phyloP scores from a whole-genome alignment of 2,797 vertebrate genomes.

The Myotis myotis region DNA sequence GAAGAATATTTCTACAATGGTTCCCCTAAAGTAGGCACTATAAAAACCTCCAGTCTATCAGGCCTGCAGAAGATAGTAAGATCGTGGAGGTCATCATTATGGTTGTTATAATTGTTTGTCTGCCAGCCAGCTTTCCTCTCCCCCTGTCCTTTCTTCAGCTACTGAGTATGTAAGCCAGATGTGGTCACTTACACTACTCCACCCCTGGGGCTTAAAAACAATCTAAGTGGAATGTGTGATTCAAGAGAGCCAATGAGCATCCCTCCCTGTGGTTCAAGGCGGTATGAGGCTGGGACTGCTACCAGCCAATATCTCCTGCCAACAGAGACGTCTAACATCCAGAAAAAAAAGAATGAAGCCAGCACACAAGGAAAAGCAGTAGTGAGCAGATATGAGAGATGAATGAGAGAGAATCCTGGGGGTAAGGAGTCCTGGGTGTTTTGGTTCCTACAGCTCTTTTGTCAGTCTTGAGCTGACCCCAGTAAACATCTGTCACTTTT shows the following conservation, averaged over 20 bases:
- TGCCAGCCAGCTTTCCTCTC: not conserved
- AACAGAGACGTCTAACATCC: not conserved
- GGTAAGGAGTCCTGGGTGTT: no score
- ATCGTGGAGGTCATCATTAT: not conserved
- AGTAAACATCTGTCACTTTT: not conserved
- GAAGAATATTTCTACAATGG: not conserved
- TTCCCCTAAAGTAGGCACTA: not conserved
- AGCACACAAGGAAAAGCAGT: not conserved
- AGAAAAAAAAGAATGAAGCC: not conserved
- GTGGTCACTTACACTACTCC: not conserved
- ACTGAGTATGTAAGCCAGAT: not conserved
- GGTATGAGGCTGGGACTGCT: fast-evolving
- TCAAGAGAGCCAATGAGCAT: not conserved
- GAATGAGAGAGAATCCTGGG: not conserved
- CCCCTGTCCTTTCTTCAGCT: not conserved
- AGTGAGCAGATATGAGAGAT: not conserved
- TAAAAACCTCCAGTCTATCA: not conserved
- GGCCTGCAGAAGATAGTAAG: not conserved
- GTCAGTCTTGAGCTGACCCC: not conserved
- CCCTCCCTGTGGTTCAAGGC: no score
- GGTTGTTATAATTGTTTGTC: not conserved
- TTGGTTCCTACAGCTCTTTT: not conserved
- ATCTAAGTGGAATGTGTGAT: not conserved
- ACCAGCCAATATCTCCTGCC: not conserved
- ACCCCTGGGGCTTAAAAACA: not conserved